phyloP scores from a whole-genome alignment of 1,140 invertebrate genomes.

The Drosophila baimaii region DNA sequence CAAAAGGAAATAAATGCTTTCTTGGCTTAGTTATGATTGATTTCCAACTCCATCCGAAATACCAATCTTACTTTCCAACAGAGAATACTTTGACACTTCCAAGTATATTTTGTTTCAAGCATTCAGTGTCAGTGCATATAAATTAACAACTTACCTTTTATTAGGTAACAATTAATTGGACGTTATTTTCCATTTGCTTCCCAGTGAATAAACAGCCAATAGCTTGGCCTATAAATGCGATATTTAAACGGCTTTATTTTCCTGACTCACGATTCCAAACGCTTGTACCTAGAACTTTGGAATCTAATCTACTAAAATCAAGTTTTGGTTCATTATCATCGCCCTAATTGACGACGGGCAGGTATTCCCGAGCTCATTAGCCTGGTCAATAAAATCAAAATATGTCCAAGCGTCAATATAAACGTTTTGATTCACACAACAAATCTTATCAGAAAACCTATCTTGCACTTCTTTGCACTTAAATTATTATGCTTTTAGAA shows the following conservation, averaged over 20 bases:
- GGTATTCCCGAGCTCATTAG: neutral
- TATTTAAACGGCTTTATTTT: neutral
- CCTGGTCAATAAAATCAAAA: slow-evolving; percentile 3
- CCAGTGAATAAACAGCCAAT: neutral
- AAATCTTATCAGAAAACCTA: too few relatives aligned
- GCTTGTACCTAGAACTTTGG: slow-evolving; percentile 2
- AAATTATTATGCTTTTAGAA: too few relatives aligned
- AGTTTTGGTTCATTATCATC: slow-evolving; percentile 3
- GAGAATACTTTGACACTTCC: too few relatives aligned
- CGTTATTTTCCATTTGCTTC: neutral
- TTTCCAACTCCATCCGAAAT: too few relatives aligned
- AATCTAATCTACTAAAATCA: slow-evolving; percentile 23
- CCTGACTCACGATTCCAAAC: neutral
- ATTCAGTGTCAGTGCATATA: too few relatives aligned
- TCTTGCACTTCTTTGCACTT: too few relatives aligned
- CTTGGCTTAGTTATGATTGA: too few relatives aligned
- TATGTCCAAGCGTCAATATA: neutral
- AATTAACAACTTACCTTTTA: too few relatives aligned
- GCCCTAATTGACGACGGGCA: neutral
- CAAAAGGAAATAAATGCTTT: too few relatives aligned
- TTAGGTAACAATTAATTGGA: neutral
- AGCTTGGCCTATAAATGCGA: neutral
- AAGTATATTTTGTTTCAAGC: neutral
- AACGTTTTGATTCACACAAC: neutral
- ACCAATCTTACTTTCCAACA: too few relatives aligned